Evolutionary conservation across 2,113 vertebrate species (phyloP), one percentile per base, ranked within the genome.

Genomic region (Perognathus longimembris): DNA sequence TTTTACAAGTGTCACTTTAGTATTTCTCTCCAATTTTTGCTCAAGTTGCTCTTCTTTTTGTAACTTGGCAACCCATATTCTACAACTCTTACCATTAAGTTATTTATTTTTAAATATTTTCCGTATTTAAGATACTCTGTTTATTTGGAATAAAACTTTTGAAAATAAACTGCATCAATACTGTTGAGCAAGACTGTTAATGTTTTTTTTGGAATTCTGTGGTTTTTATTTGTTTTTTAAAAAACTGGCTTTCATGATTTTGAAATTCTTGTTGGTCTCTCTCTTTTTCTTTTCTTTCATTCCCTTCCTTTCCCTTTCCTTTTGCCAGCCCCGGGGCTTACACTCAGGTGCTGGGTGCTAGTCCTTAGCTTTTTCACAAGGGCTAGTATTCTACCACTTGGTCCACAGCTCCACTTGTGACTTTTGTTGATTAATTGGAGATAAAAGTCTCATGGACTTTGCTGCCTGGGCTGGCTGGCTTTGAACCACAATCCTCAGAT

Each of bases 41-140:
- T 7, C 40, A 64, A 84, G 82, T 86, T 80, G 15, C 32, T n/a
- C 45, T 81, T 93, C 21, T 88, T 95, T 77, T 83, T 14, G 63
- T 81, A 61, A 85, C 15, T 84, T 91, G n/a, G n/a, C 3, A 42
- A 15, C 11, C 21, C 9, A 2, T 30, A 89, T 61, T 26, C 21
- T 92, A 40, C 7, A 92, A 22, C 42, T 85, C 38, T 14, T 92
- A 76, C 57, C 24, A 73, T 95, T n/a, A 79, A 79, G 26, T 87
- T 90, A 73, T 67, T 87, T 7, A 64, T 4, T 89, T 77, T 86
- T 54, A 54, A 54, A 54, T 81, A 59, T 9, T 9, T 84, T 90
- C 73, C 59, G 54, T 26, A 22, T n/a, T n/a, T n/a, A n/a, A n/a
- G n/a, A n/a, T 88, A 30, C 26, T n/a, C 24, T 81, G 3, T 69